Evolutionary conservation across 2,113 vertebrate species (phyloP).

Genomic region (Pristiophorus japonicus): DNA sequence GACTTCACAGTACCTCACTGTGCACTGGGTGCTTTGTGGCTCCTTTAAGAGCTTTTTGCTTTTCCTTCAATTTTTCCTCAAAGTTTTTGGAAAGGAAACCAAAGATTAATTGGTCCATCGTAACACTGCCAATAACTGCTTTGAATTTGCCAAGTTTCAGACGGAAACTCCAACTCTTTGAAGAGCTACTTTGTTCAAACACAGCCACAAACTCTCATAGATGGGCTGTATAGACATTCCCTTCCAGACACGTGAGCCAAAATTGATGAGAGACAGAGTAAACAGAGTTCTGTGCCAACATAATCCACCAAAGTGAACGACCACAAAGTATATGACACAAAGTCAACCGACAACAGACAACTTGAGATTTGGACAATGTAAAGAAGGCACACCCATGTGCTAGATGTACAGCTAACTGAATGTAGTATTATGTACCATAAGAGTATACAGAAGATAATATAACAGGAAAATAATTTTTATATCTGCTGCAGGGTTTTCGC

Average conservation of each 20-base stretch:
- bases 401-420: background rate
- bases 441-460: background rate
- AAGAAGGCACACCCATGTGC: background rate
- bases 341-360: background rate
- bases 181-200: background rate
- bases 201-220: background rate
- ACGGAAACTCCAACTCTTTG: background rate
- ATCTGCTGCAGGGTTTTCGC: background rate
- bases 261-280: background rate
- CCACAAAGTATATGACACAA: background rate
- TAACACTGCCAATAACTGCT: background rate
- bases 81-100: background rate
- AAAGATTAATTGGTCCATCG: background rate
- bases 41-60: background rate
- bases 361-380: background rate
- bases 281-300: background rate
- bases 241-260: background rate
- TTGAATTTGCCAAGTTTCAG: conserved; percentile 1
- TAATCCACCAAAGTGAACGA: background rate
- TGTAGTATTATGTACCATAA: background rate
- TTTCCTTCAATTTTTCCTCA: background rate
- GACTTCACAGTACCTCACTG: background rate
- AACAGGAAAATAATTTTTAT: background rate
- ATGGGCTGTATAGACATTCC: background rate
- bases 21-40: no score